Conservation (phyloP, 2,888 invertebrate species). For the Tridacna gigas region DNA sequence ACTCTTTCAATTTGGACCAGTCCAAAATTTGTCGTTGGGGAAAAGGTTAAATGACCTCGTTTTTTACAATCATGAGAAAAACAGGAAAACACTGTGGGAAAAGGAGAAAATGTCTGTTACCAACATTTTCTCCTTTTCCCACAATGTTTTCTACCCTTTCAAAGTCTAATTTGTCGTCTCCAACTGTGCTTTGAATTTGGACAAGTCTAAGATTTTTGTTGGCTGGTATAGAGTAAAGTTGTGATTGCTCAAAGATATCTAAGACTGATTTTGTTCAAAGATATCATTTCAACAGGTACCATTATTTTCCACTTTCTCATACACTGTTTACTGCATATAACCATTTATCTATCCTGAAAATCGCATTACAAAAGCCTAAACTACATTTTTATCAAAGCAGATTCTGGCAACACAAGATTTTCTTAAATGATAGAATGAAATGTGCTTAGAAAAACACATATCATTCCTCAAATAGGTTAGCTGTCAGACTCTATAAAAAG, state of each 20-base stretch:
- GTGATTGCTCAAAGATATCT: too few species aligned
- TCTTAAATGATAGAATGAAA: conserved; percentile 20
- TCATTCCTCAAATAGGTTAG: conserved; percentile 24
- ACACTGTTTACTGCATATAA: not conserved
- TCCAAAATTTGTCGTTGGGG: too few species aligned
- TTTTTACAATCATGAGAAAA: too few species aligned
- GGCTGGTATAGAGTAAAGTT: too few species aligned
- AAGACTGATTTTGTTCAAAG: too few species aligned
- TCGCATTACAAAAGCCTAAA: conserved; percentile 5
- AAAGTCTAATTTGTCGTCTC: not conserved
- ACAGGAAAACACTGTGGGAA: not conserved
- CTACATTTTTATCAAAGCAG: conserved; percentile 22
- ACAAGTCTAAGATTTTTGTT: not conserved
- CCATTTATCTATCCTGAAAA: conserved; percentile 12
- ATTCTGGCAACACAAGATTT: conserved; percentile 22
- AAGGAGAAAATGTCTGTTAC: not conserved
- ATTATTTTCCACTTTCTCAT: conserved; percentile 21
- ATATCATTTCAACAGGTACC: too few species aligned
- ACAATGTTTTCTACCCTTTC: not conserved
- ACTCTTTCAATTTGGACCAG: too few species aligned
- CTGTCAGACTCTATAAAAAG: not conserved
- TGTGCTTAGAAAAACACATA: conserved; percentile 4
- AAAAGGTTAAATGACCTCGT: too few species aligned
- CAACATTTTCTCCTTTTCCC: not conserved
- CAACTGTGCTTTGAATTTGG: not conserved